Base-by-base conservation (phyloP, 2,888 invertebrate species). In the Tetragnatha montana region DNA sequence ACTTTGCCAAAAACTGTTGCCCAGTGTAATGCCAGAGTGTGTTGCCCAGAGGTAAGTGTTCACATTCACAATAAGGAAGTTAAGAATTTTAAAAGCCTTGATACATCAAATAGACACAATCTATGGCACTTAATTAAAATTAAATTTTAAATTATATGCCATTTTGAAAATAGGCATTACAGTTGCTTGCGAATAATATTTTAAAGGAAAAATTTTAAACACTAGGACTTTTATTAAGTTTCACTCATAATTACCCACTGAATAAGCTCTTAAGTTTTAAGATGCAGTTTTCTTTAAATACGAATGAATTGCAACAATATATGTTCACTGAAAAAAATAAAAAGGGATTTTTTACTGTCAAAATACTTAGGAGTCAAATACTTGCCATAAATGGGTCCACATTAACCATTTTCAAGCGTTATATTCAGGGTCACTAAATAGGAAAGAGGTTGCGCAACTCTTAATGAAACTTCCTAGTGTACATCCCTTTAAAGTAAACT, bases 301-400 rank as follows among this genome's bases (percentile, higher is more conserved):
- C 4, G 12, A 3, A 70, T 47, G 22, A 19, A 68, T n/a, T 69
- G 1, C 8, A 17, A 10, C 12, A 17, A 14, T 14, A 21, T 8
- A 49, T 21, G 10, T 22, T 19, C n/a, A 10, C 49, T 49, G 69
- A 7, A 69, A 22, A 75, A 71, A 79, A 78, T 50, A 51, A 0
- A 22, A 76, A 6, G 14, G 47, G 60, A 60, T 78, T 22, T 17
- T 8, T 14, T 22, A 74, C 4, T 35, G 35, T 35, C 35, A 35
- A 35, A 35, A 35, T 35, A 35, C 35, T 35, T 35, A 35, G 4
- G 35, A 35, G 35, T 2, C n/a, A 8, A 47, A 4, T 68, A 35
- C 84, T 90, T 49, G 82, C 89, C 86, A 90, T 87, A 51, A 86
- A 90, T 14, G 89, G 89, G 14, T 90, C 85, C 47, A 90, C 81